Evolutionary conservation across 2,888 invertebrate species (phyloP), one percentile per base, ranked within the genome.

Genomic region (Malacosoma neustria): DNA sequence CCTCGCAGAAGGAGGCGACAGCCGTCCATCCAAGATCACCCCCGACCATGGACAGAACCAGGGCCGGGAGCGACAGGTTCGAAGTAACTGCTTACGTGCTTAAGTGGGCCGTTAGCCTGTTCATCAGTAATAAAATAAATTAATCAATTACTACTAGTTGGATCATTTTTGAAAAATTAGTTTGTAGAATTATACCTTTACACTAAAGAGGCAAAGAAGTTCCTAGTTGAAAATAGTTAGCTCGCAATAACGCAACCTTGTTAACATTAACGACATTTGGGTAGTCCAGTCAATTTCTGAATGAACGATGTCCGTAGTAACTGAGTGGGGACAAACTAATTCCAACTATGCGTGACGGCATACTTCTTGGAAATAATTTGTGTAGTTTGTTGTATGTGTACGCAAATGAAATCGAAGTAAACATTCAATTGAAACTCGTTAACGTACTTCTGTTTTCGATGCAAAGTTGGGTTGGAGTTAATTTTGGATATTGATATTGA

Each of bases 311-410:
- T 40, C 41, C 33, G 32, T 39, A 43, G 40, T 43, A 39, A 32
- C 39, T 36, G 37, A 36, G 35, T 31, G 15, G 34, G 38, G 33
- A 15, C 48, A 45, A 65, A 68, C 63, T 62, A 63, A 66, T 68
- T 49, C 59, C 54, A 72, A 73, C 62, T 61, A 73, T 73, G 69
- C 68, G 61, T 61, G 56, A 56, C 56, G 49, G 51, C 49, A 52
- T 63, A 62, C 54, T 66, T 64, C 57, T 49, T 56, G 51, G 52
- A 57, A 66, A 70, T 70, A 65, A 67, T 70, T 71, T 66, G 70
- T 68, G 56, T 69, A 64, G 68, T 70, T 69, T 57, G 57, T 53
- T 53, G 57, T 59, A 63, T 62, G 57, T 55, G 60, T 58, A 63
- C 62, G 60, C 61, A 68, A 68, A 72, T 68, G 64, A 66, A 71